These are phyloP conservation scores for Pelagia noctiluca DNA, from an alignment of 30 jellyfish, hydroid and myxozoan genomes.

Conservation along the genomic window DNA sequence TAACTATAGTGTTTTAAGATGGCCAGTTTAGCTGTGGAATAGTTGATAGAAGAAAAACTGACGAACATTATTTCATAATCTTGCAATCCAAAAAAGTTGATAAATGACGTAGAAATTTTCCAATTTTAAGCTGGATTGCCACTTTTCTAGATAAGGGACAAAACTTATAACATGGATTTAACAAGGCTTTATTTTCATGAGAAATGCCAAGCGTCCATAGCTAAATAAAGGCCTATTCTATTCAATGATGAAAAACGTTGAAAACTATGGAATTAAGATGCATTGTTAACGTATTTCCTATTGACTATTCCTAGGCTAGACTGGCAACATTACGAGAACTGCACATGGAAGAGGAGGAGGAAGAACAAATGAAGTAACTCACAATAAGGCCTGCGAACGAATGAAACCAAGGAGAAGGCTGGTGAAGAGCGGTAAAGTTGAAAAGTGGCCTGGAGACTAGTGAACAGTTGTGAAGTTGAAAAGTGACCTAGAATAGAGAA, in stretches of 20 bases:
- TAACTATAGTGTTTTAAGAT: not conserved
- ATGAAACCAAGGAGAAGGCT: too few relatives aligned
- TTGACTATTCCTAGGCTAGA: constrained; percentile 82
- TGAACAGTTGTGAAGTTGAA: too few relatives aligned
- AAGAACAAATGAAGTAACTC: constrained; percentile 62
- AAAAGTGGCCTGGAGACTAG: too few relatives aligned
- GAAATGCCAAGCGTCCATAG: constrained; percentile 66
- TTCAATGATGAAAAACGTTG: constrained; percentile 5
- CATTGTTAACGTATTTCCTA: not conserved
- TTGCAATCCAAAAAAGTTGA: too few relatives aligned
- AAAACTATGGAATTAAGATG: not conserved
- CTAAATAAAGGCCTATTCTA: too few relatives aligned
- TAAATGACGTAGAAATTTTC: too few relatives aligned
- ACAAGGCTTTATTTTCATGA: too few relatives aligned
- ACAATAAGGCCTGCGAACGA: constrained; percentile 42
- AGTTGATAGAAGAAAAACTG: constrained; percentile 8
- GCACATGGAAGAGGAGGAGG: constrained; percentile 66
- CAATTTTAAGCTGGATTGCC: too few relatives aligned
- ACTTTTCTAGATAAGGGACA: not conserved
- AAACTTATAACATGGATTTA: not conserved
- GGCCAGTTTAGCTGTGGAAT: constrained; percentile 80
- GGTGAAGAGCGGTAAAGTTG: too few relatives aligned
- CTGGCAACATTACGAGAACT: constrained; percentile 73
- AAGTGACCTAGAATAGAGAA: too few relatives aligned
- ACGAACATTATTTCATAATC: too few relatives aligned